phyloP scores from a whole-genome alignment of 2,113 vertebrate species.

The Cyanoliseus patagonus region DNA sequence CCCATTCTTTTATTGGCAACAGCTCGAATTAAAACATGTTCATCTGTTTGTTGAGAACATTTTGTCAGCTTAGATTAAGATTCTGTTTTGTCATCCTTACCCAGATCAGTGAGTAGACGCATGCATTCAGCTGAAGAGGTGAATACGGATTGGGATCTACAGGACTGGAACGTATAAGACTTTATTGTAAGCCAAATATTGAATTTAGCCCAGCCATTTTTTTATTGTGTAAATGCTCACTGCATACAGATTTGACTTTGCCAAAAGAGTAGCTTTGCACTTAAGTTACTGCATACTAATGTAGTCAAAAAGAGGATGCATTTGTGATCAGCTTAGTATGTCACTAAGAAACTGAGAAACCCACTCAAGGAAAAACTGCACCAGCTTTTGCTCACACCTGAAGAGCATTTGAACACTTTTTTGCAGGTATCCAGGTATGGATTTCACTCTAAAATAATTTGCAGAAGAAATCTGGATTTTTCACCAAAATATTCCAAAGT shows the following conservation, averaged over 20 bases:
- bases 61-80: constrained; percentile 58
- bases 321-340: not conserved
- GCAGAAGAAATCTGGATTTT: not conserved
- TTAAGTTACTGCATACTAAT: not conserved
- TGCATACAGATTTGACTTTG: constrained; percentile 54
- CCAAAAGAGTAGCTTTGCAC: not conserved
- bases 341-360: not conserved
- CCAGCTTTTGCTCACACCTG: not conserved
- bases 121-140: not conserved
- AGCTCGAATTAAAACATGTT: constrained; percentile 52
- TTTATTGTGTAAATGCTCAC: constrained; percentile 16
- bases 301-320: not conserved
- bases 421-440: not conserved
- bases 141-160: constrained; percentile 9
- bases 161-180: constrained; percentile 37
- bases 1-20: constrained; percentile 7
- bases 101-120: not conserved
- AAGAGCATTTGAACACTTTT: not conserved
- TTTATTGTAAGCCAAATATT: constrained; percentile 49
- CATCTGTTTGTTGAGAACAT: constrained; percentile 51
- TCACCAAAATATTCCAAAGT: not conserved
- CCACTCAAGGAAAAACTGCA: not conserved
- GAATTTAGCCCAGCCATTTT: constrained; percentile 40
- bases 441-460: not conserved
- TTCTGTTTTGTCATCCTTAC: constrained; percentile 48